Conservation (phyloP, 2,797 vertebrate species). For the Gephyroberyx darwinii region DNA sequence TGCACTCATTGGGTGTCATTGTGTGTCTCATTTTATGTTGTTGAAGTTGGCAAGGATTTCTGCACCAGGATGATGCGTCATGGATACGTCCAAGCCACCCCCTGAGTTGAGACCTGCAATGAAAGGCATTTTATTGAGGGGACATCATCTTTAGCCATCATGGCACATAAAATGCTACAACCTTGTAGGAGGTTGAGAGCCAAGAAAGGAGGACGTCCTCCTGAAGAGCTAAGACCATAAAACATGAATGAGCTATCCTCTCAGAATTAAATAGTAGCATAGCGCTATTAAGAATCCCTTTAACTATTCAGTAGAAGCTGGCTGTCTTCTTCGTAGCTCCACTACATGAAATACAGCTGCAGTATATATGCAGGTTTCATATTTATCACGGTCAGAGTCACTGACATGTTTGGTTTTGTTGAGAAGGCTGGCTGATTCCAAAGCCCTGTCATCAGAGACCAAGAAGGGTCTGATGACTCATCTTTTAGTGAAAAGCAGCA, state of each 20-base stretch:
- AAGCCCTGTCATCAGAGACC: slow-evolving; percentile 32
- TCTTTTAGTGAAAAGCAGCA: slow-evolving; percentile 18
- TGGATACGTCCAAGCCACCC: slow-evolving; percentile 12
- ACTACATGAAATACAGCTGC: slow-evolving; percentile 36
- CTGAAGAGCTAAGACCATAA: slow-evolving; percentile 52
- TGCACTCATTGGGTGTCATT: neutral
- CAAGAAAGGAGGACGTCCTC: slow-evolving; percentile 48
- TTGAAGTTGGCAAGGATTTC: slow-evolving; percentile 5
- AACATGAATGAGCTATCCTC: slow-evolving; percentile 55
- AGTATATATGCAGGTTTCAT: slow-evolving; percentile 21
- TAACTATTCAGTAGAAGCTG: slow-evolving; percentile 40
- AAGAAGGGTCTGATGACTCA: slow-evolving; percentile 27
- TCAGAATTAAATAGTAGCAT: slow-evolving; percentile 44
- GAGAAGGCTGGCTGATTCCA: slow-evolving; percentile 14
- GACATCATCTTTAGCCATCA: slow-evolving; percentile 34
- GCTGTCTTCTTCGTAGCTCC: slow-evolving; percentile 2
- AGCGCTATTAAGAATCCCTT: slow-evolving; percentile 47
- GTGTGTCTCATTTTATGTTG: neutral
- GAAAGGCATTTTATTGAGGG: slow-evolving; percentile 44
- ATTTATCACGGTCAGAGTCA: slow-evolving; percentile 33
- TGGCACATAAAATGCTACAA: slow-evolving; percentile 57
- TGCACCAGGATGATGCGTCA: neutral
- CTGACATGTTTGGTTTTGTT: slow-evolving; percentile 48
- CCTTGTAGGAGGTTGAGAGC: slow-evolving; percentile 50
- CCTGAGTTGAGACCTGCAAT: slow-evolving; percentile 8